Conservation (phyloP, 2,888 invertebrate species). For the Sminthurinus aureus region DNA sequence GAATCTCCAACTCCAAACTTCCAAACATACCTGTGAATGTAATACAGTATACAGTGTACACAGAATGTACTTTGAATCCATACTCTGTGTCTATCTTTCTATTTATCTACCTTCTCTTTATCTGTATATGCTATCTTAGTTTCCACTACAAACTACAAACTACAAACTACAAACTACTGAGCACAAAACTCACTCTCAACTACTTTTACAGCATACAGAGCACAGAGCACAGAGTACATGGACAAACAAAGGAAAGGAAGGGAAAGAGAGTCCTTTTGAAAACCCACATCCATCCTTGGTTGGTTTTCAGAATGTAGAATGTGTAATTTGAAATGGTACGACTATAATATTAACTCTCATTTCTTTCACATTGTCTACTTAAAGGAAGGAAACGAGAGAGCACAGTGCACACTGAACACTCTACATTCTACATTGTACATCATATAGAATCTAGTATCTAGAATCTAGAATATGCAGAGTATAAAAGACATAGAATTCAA, state of each 20-base stretch:
- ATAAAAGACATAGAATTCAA: too few species aligned
- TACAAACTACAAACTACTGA: neutral
- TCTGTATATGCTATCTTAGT: neutral
- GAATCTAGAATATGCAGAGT: too few species aligned
- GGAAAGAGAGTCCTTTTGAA: constrained; percentile 1
- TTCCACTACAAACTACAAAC: neutral
- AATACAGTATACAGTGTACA: neutral
- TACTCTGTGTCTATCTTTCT: constrained; percentile 9
- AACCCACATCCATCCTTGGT: too few species aligned
- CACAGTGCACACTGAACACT: too few species aligned
- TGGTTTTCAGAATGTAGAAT: neutral
- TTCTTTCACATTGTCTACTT: too few species aligned
- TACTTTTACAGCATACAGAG: too few species aligned
- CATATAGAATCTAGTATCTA: too few species aligned
- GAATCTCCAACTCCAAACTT: too few species aligned
- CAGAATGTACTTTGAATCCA: too few species aligned
- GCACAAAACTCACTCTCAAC: too few species aligned
- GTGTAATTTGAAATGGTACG: neutral
- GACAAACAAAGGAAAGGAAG: neutral
- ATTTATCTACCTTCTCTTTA: neutral
- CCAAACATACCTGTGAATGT: neutral
- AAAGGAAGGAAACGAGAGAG: neutral
- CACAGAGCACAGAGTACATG: neutral
- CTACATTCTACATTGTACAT: too few species aligned
- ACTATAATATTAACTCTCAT: too few species aligned